phyloP scores from a whole-genome alignment of 2,888 invertebrate species.

The Erannis defoliaria region DNA sequence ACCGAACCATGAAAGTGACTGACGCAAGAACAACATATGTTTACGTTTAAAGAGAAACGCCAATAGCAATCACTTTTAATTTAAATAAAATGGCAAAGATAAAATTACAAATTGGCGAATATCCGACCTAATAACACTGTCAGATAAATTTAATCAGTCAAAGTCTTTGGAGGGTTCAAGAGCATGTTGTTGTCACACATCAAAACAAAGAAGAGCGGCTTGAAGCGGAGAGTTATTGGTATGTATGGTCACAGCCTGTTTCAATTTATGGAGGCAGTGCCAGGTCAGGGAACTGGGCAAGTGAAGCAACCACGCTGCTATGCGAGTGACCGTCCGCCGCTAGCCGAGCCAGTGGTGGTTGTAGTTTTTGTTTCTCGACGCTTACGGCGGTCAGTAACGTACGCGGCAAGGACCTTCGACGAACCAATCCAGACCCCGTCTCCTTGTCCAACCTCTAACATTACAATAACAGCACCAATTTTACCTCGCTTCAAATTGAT shows the following conservation, averaged over 20 bases:
- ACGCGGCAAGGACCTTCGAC: conserved; percentile 49
- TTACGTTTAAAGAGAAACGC: conserved; percentile 36
- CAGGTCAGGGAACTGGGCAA: conserved; percentile 47
- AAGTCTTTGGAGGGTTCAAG: conserved; percentile 48
- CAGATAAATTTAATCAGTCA: conserved; percentile 45
- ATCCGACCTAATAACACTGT: conserved; percentile 24
- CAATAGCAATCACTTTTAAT: neutral
- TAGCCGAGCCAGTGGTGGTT: conserved; percentile 29
- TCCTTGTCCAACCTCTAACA: conserved; percentile 16
- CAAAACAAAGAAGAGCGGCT: conserved; percentile 14
- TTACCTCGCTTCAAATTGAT: conserved; percentile 12
- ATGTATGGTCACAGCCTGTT: conserved; percentile 39
- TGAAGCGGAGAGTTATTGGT: neutral
- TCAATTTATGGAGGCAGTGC: conserved; percentile 41
- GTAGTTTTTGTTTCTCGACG: conserved; percentile 55
- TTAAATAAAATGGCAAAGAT: conserved; percentile 3
- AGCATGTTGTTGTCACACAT: conserved; percentile 41
- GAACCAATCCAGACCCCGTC: conserved; percentile 42
- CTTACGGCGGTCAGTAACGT: conserved; percentile 55
- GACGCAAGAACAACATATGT: conserved; percentile 48
- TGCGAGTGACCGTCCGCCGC: conserved; percentile 16
- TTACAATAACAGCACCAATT: conserved; percentile 8
- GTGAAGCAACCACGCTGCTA: conserved; percentile 36
- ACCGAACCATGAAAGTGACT: conserved; percentile 32
- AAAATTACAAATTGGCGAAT: conserved; percentile 1